Evolutionary conservation across 2,797 vertebrate species (phyloP).

Genomic region (Chanos chanos): DNA sequence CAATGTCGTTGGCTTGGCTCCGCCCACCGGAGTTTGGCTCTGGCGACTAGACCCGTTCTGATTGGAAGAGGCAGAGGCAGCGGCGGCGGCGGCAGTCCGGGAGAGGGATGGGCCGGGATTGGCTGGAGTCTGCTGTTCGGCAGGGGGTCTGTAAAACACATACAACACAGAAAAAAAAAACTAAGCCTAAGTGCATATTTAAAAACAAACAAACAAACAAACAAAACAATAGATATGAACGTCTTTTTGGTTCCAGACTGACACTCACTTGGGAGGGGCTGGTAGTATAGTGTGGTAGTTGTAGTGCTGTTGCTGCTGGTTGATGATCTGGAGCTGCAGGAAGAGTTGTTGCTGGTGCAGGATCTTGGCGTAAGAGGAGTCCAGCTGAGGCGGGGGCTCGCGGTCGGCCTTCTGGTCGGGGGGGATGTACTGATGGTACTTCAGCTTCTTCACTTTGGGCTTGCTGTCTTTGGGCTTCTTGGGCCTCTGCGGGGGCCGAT

Average conservation of each 20-base stretch:
- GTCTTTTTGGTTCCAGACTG: constrained; percentile 11
- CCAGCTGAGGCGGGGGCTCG: constrained; percentile 88
- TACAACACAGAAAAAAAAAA: neutral
- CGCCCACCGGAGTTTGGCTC: constrained; percentile 62
- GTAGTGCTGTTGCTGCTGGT: constrained; percentile 96
- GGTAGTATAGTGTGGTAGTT: constrained; percentile 96
- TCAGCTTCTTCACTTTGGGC: constrained; percentile 96
- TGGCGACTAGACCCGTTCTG: constrained; percentile 71
- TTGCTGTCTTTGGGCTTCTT: constrained; percentile 95
- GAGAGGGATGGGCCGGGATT: constrained; percentile 73
- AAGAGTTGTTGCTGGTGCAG: constrained; percentile 96
- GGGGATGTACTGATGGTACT: constrained; percentile 97
- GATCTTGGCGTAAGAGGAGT: constrained; percentile 92
- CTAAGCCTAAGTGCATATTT: neutral
- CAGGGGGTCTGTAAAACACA: constrained; percentile 67
- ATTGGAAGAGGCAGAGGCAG: constrained; percentile 56
- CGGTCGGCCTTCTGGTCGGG: constrained; percentile 95
- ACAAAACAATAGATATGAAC: neutral
- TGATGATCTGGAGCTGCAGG: constrained; percentile 95
- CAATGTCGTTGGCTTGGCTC: constrained; percentile 77
- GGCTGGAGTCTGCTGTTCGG: constrained; percentile 70
- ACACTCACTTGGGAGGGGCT: constrained; percentile 87
- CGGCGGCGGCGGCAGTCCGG: constrained; percentile 55
- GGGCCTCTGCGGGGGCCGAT: constrained; percentile 82
- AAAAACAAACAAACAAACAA: neutral